Conservation (phyloP, 2,888 invertebrate genomes). For the Gari tellinella region DNA sequence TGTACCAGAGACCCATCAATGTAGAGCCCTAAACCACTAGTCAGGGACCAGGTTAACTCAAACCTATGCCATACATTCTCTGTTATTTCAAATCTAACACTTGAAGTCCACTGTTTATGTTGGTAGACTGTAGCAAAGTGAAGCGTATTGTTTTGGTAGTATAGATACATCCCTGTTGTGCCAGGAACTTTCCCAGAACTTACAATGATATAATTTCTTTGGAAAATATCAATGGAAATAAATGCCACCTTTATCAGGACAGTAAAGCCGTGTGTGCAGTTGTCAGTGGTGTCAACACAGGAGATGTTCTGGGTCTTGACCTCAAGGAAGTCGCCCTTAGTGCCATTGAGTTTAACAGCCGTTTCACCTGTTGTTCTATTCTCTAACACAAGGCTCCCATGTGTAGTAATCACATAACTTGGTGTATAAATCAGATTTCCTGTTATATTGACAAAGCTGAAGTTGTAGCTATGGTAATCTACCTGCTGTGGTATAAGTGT, state of each 20-base stretch:
- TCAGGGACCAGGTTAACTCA: slow-evolving; percentile 29
- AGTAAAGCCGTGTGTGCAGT: slow-evolving; percentile 48
- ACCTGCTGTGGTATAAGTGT: too few relatives aligned
- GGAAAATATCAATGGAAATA: slow-evolving; percentile 6
- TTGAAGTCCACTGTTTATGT: slow-evolving; percentile 13
- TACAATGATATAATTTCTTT: slow-evolving; percentile 27
- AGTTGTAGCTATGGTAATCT: slow-evolving; percentile 6
- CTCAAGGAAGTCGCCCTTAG: slow-evolving; percentile 45
- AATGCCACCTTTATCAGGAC: slow-evolving; percentile 37
- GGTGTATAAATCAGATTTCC: slow-evolving; percentile 36
- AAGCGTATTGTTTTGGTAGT: slow-evolving; percentile 6
- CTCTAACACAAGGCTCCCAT: slow-evolving; percentile 42
- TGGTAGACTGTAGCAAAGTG: slow-evolving; percentile 14
- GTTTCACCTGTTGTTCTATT: slow-evolving; percentile 3
- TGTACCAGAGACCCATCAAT: slow-evolving; percentile 29
- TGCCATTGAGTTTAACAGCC: slow-evolving; percentile 33
- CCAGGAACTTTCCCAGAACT: background rate
- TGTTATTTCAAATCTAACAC: slow-evolving; percentile 21
- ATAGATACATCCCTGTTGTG: background rate
- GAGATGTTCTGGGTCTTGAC: slow-evolving; percentile 25
- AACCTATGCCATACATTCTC: slow-evolving; percentile 31
- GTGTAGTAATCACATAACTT: slow-evolving; percentile 27
- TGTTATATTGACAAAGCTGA: slow-evolving; percentile 39
- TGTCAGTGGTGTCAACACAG: slow-evolving; percentile 29
- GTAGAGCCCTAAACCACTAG: slow-evolving; percentile 20